Percentiles rank a stretch among this genome's conserved stretches.
phyloP scores from a whole-genome alignment of 2,113 vertebrate genomes.

The Chrysochloris asiatica region DNA sequence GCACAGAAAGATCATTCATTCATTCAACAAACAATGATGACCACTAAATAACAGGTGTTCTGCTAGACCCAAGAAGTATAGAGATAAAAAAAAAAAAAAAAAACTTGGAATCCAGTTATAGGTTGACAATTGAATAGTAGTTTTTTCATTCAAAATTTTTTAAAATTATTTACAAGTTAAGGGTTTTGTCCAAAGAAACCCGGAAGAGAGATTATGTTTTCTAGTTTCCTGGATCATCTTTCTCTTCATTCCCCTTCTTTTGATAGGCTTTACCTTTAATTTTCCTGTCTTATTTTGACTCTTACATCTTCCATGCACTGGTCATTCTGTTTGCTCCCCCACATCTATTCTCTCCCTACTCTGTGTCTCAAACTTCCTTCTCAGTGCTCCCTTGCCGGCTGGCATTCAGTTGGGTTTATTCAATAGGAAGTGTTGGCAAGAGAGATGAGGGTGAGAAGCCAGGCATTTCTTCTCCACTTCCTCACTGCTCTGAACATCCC shows the following conservation, averaged over 20 bases:
- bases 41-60: background rate
- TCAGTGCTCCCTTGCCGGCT: fast-evolving
- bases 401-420: background rate
- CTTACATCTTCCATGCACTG: background rate
- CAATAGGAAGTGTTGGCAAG: background rate
- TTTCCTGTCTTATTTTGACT: background rate
- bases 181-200: background rate
- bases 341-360: background rate
- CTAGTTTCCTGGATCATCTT: background rate
- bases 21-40: background rate
- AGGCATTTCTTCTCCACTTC: background rate
- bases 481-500: background rate
- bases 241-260: background rate
- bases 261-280: background rate
- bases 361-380: background rate
- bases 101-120: background rate
- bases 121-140: background rate
- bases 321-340: background rate
- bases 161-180: background rate
- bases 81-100: too few relatives aligned
- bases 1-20: background rate
- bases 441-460: background rate
- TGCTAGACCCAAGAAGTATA: too few relatives aligned
- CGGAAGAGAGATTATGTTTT: background rate
- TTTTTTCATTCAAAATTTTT: background rate